Evolutionary conservation across 2,888 invertebrate species (phyloP), one percentile per base, ranked within the genome.

Genomic region (Gibbula magus): DNA sequence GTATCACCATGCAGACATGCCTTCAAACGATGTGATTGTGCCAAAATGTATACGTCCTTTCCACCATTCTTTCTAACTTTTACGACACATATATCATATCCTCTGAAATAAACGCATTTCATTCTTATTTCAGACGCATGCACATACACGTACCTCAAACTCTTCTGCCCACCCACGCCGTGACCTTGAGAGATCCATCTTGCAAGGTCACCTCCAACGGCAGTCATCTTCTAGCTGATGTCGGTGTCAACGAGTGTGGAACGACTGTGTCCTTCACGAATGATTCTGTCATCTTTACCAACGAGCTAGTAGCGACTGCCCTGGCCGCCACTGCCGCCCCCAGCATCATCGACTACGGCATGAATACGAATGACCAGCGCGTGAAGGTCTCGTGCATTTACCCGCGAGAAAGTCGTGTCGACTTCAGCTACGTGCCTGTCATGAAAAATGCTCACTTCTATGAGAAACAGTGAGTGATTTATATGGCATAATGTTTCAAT

Each of bases 281-380:
- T 25, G 61, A 61, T 29, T 29, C 61, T 0, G 61, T 61, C 29
- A 29, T 61, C 16, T 61, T 61, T 25, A 61, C 16, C 25, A 61
- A 61, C 29, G 61, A 61, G 61, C 61, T 61, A 1, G 61, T 61
- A 0, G 61, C 61, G 8, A 61, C 61, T 29, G 61, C 29, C 25
- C 25, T 61, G 29, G 8, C 25, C 3, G 61, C 8, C 13, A 25
- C 22, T 10, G 7, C 25, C 61, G 13, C 61, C 29, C 29, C 61
- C 61, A 61, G 8, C 61, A 61, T 61, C 61, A 25, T 61, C 61
- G 61, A 61, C 61, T 61, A 61, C 61, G 61, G 61, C 25, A 25
- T 61, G 29, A 29, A 29, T 29, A 61, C 4, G 22, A 29, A 61
- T 16, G 61, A 61, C 13, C 61, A 61, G 61, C 61, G 61, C 4